Base-by-base conservation (phyloP, 1,140 invertebrate species). In the Ostrea denselamellosa region DNA sequence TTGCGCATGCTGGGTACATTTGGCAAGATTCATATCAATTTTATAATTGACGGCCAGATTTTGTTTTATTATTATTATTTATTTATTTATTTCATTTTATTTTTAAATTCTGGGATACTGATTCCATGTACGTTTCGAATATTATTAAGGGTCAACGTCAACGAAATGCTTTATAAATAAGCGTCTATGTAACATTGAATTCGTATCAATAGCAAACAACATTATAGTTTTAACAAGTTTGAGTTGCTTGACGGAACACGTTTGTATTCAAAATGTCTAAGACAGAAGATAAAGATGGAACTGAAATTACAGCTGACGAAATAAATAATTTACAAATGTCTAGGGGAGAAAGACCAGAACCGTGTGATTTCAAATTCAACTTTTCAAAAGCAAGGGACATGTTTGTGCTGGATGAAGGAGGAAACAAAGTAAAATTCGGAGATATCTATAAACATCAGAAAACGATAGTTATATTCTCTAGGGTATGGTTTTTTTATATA, bases 381-480 rank as follows among this genome's bases (percentile, higher is more conserved):
- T 90, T 91, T 44, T 85, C 88, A 9, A 89, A 90, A 85, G 52
- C 91, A 25, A 54, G 82, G 28, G 83, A 90, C 34, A 62, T 87
- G 28, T 82, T 77, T 71, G 91, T 93, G 53, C 91, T 81, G 86
- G 92, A 93, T 87, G 91, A 92, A 88, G 88, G 89, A 52, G 91
- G 90, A 9, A 93, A 92, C 85, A 90, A 91, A 87, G 91, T 92
- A 25, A 87, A 86, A 54, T 93, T 93, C 85, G 88, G 88, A 44
- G 92, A 92, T 85, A 86, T 92, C n/a, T 93, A 90, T 83, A 92
- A 90, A 65, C 88, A 92, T 19, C 92, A 92, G 81, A 93, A 93
- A 86, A 93, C 92, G 14, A 92, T 93, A 56, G 87, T 93, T 62
- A 87, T 92, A 0, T 92, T 93, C 62, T 86, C 86, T 82, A 86